A percentile compares a stretch with the other conserved stretches of the same genome.
These are phyloP conservation scores for Anguilla pacifica DNA, from an alignment of 2,797 vertebrate species.

Conservation along the genomic window DNA sequence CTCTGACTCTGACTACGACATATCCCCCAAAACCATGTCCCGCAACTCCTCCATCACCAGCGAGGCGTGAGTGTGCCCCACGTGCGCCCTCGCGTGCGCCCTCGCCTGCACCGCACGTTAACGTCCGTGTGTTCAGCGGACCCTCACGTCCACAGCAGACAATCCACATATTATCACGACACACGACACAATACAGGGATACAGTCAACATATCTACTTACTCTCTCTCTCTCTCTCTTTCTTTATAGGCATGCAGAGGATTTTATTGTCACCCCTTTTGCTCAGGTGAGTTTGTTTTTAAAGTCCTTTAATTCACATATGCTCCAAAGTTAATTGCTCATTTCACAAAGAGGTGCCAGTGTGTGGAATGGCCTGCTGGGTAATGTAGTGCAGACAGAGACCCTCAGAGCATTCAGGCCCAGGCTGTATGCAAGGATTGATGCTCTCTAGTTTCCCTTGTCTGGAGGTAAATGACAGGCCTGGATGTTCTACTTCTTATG, in stretches of 20 bases:
- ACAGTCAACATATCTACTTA: no score
- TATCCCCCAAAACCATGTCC: slow-evolving; percentile 84
- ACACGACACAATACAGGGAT: no score
- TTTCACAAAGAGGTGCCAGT: not conserved
- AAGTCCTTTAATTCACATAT: not conserved
- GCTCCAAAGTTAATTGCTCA: not conserved
- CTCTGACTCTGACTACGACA: slow-evolving; percentile 86
- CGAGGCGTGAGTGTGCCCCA: slow-evolving; percentile 63
- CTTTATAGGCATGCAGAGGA: slow-evolving; percentile 73
- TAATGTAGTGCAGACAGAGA: not conserved
- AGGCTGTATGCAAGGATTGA: no score
- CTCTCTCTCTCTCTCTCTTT: not conserved
- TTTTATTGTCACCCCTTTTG: slow-evolving; percentile 74
- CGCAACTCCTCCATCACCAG: slow-evolving; percentile 71
- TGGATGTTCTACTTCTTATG: not conserved
- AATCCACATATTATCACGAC: no score
- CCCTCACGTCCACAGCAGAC: no score
- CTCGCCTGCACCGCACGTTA: not conserved
- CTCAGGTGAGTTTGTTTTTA: slow-evolving; percentile 60
- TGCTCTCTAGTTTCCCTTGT: no score
- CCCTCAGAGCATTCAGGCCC: not conserved
- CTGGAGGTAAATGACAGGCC: no score
- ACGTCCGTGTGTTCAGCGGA: not conserved
- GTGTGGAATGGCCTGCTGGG: not conserved
- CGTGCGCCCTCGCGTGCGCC: no score